Conservation (phyloP, 1,140 invertebrate species). For the Eueides isabella region DNA sequence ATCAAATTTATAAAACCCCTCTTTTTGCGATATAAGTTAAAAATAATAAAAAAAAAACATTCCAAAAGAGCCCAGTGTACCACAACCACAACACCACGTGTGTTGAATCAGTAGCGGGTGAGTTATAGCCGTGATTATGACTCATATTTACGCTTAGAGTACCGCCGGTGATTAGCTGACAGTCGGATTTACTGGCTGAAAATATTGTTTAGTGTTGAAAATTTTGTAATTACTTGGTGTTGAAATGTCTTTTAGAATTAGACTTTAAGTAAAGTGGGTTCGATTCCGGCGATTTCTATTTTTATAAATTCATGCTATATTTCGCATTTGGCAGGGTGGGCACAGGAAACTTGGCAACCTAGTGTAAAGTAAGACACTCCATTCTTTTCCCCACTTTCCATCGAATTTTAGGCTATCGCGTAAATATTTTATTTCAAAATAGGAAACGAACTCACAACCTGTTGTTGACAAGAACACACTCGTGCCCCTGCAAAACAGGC, state of each 20-base stretch:
- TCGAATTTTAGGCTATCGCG: neutral
- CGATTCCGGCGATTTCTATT: neutral
- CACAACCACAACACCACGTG: constrained; percentile 23
- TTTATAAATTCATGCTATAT: neutral
- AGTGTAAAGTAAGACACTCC: neutral
- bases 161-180: constrained; percentile 36
- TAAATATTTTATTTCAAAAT: no score
- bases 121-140: constrained; percentile 37
- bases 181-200: constrained; percentile 21
- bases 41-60: neutral
- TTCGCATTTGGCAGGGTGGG: neutral
- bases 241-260: neutral
- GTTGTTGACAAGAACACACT: no score
- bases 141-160: constrained; percentile 32
- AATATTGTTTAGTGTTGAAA: constrained; percentile 15
- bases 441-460: no score
- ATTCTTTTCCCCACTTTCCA: neutral
- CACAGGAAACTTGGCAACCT: neutral
- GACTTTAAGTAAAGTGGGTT: neutral
- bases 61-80: neutral
- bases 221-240: constrained; percentile 8
- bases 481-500: no score
- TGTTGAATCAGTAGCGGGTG: constrained; percentile 35
- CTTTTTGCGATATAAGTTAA: neutral
- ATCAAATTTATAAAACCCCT: no score